These are phyloP conservation scores for Electrophaes corylata DNA, from an alignment of 2,888 invertebrate species.

Conservation along the genomic window DNA sequence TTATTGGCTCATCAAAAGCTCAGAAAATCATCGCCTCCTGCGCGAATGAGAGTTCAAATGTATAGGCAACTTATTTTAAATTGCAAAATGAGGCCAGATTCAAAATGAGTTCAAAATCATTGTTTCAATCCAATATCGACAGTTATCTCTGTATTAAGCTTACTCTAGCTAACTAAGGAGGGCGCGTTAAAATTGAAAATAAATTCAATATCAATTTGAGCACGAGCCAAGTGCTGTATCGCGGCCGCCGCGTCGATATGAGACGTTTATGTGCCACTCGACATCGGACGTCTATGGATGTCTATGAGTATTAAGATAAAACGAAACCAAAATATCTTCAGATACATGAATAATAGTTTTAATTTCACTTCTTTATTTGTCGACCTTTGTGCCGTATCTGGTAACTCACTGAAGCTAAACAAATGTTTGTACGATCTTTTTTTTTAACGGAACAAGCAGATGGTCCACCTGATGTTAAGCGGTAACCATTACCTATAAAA, in stretches of 20 bases:
- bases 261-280: slow-evolving; percentile 75
- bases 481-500: no score
- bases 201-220: slow-evolving; percentile 85
- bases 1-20: no score
- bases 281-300: slow-evolving; percentile 46
- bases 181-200: slow-evolving; percentile 84
- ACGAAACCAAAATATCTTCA: not conserved
- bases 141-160: slow-evolving; percentile 41
- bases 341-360: not conserved
- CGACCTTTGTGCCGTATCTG: not conserved
- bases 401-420: no score
- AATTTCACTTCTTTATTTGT: not conserved
- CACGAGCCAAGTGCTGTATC: slow-evolving; percentile 79
- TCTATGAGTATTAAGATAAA: slow-evolving; percentile 19
- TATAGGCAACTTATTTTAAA: no score
- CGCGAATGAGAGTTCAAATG: no score
- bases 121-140: not conserved
- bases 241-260: slow-evolving; percentile 71
- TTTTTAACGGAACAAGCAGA: no score
- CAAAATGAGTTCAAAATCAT: no score
- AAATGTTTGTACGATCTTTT: no score
- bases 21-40: no score
- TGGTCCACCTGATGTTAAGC: no score
- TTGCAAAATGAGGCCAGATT: no score
- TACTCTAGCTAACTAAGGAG: slow-evolving; percentile 72